These are phyloP conservation scores for Sphecodes monilicornis DNA, from an alignment of 2,888 invertebrate species.

Conservation along the genomic window DNA sequence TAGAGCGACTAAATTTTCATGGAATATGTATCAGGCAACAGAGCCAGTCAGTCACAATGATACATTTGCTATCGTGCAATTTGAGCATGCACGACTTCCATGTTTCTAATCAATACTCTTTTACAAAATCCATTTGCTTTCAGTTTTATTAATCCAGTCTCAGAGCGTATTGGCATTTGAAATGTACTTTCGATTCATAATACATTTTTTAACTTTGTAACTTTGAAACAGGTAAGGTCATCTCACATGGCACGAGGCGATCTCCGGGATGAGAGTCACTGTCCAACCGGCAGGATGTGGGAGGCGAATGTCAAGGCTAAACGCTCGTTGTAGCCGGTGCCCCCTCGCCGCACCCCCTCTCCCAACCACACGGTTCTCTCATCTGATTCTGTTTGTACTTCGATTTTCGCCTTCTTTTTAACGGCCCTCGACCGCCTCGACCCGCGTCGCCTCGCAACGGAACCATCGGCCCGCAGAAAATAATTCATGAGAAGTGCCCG, in stretches of 20 bases:
- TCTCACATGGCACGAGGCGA: background rate
- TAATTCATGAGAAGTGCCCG: conserved; percentile 57
- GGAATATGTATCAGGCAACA: too few relatives aligned
- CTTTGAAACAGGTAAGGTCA: background rate
- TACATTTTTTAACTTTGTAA: too few relatives aligned
- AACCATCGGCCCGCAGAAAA: conserved; percentile 56
- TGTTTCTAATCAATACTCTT: too few relatives aligned
- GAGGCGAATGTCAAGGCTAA: conserved; percentile 78
- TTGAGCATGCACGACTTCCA: too few relatives aligned
- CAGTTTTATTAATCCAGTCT: too few relatives aligned
- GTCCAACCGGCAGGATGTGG: conserved; percentile 74
- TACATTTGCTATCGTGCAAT: too few relatives aligned
- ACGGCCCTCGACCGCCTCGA: conserved; percentile 33
- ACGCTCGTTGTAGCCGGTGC: conserved; percentile 66
- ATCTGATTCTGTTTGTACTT: conserved; percentile 71
- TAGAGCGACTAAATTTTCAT: too few relatives aligned
- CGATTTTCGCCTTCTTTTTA: conserved; percentile 72
- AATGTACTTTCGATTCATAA: too few relatives aligned
- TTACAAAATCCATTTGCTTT: too few relatives aligned
- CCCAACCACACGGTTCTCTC: conserved; percentile 17
- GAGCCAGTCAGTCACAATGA: too few relatives aligned
- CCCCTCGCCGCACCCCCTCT: conserved; percentile 35
- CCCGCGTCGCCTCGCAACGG: background rate
- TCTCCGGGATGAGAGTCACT: conserved; percentile 69
- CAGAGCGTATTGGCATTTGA: too few relatives aligned